Conservation (phyloP, 2,888 invertebrate genomes). For the Amblyjoppa proteus region DNA sequence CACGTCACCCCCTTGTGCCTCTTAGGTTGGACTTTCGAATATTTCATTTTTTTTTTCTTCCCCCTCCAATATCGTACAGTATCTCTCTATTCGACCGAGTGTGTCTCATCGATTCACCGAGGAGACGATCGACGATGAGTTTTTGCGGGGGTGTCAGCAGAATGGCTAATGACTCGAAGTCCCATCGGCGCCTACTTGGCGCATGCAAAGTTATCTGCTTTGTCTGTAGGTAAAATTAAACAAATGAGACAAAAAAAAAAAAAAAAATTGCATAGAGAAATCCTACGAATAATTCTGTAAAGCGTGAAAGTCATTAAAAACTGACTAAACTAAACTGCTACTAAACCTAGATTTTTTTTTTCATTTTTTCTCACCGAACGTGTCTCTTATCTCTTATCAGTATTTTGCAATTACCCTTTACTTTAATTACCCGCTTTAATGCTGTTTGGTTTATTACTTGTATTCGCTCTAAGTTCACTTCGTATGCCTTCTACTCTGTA, state of each 20-base stretch:
- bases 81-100: conserved; percentile 15
- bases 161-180: conserved; percentile 31
- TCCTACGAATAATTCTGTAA: conserved; percentile 28
- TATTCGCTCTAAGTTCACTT: too few species aligned
- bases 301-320: conserved; percentile 4
- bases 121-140: background rate
- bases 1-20: conserved; percentile 32
- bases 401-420: too few species aligned
- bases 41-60: conserved; percentile 13
- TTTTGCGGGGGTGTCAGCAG: conserved; percentile 33
- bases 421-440: too few species aligned
- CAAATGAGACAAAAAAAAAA: conserved; percentile 3
- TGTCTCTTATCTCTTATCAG: too few species aligned
- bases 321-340: background rate
- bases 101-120: background rate
- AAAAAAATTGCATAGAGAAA: conserved; percentile 45
- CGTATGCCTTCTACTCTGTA: too few species aligned
- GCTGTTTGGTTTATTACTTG: too few species aligned
- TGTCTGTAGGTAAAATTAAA: background rate
- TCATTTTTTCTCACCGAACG: too few species aligned
- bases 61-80: background rate
- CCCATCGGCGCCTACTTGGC: background rate
- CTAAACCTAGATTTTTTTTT: too few species aligned
- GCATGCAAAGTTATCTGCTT: background rate
- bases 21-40: conserved; percentile 25